phyloP scores from a whole-genome alignment of 1,140 invertebrate genomes.

The Euborellia annulipes region DNA sequence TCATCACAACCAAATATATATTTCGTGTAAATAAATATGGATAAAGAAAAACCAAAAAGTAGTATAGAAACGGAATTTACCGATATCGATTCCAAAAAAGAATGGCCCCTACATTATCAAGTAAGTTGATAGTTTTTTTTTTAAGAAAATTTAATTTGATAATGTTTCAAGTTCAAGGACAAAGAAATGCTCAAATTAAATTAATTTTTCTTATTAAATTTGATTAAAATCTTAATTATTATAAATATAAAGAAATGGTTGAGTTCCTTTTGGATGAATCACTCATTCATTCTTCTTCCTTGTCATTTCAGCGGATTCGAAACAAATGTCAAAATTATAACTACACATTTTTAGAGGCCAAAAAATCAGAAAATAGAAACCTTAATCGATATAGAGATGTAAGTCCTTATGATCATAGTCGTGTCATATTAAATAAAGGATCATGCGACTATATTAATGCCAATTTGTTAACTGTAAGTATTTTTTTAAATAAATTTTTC shows the following conservation, averaged over 20 bases:
- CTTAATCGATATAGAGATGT: conserved; percentile 91
- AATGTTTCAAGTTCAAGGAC: conserved; percentile 5
- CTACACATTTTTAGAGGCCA: conserved; percentile 57
- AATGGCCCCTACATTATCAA: conserved; percentile 48
- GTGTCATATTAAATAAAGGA: conserved; percentile 60
- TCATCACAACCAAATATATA: too few relatives aligned
- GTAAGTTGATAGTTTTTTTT: conserved; percentile 23
- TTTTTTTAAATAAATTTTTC: too few relatives aligned
- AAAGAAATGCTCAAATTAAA: background rate
- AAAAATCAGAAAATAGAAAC: conserved; percentile 58
- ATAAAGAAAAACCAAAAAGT: conserved; percentile 25
- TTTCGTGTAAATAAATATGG: conserved; percentile 6
- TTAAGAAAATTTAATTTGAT: background rate
- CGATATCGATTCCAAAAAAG: conserved; percentile 40
- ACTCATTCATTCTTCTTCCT: background rate
- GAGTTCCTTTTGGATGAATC: background rate
- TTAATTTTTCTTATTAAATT: too few relatives aligned
- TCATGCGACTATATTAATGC: conserved; percentile 87
- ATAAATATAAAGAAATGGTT: background rate
- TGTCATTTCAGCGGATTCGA: conserved; percentile 39
- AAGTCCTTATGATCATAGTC: conserved; percentile 83
- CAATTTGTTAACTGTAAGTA: conserved; percentile 59
- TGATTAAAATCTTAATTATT: background rate
- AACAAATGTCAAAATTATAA: conserved; percentile 40
- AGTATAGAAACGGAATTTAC: conserved; percentile 49